These are phyloP conservation scores for Lycophotia porphyrea DNA, from an alignment of 2,888 invertebrate species.

Conservation along the genomic window DNA sequence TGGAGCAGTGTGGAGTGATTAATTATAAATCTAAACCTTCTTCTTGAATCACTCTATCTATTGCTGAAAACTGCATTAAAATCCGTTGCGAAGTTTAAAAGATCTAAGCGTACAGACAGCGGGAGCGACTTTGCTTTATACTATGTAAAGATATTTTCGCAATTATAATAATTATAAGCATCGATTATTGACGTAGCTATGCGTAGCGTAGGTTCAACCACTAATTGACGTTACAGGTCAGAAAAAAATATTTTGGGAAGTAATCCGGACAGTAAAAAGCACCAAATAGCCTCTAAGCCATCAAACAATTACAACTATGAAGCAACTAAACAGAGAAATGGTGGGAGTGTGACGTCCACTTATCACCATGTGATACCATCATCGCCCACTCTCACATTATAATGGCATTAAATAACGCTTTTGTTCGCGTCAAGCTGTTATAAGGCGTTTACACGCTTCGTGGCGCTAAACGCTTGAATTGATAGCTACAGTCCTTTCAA, in stretches of 20 bases:
- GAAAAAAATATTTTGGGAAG: background rate
- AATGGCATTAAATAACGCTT: constrained; percentile 78
- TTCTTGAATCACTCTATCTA: too few species aligned
- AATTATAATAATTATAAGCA: background rate
- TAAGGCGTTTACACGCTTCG: constrained; percentile 78
- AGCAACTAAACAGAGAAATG: constrained; percentile 27
- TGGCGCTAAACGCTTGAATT: constrained; percentile 68
- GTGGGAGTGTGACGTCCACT: constrained; percentile 57
- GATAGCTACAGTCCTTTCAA: constrained; percentile 32
- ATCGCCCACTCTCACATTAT: constrained; percentile 72
- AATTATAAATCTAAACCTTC: too few species aligned
- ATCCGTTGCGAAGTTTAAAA: too few species aligned
- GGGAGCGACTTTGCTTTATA: too few species aligned
- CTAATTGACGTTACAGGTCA: background rate
- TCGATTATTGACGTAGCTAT: background rate
- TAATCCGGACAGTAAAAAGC: background rate
- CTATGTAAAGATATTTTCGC: too few species aligned
- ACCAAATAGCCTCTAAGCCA: background rate
- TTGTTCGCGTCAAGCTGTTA: constrained; percentile 78
- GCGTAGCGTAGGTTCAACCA: background rate
- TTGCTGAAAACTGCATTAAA: too few species aligned
- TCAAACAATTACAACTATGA: constrained; percentile 33
- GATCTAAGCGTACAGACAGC: too few species aligned
- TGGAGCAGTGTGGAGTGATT: too few species aligned
- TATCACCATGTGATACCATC: constrained; percentile 63